Conservation (phyloP, 2,888 invertebrate species). For the Drosophila tripunctata region DNA sequence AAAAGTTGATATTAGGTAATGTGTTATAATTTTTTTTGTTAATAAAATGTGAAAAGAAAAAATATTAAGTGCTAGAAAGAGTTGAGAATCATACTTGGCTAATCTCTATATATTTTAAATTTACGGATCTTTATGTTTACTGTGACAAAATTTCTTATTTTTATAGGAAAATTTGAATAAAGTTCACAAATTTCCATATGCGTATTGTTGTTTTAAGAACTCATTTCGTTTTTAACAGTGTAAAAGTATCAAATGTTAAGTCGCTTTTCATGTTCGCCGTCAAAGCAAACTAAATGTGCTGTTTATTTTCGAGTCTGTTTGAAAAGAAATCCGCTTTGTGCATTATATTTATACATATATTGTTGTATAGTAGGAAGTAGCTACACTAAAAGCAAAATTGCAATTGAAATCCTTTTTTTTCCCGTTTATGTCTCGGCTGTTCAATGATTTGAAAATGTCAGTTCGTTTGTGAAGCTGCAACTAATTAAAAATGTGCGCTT, state of each 20-base stretch:
- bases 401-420: neutral
- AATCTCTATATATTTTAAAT: no score
- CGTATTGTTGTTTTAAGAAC: no score
- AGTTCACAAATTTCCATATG: no score
- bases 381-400: neutral
- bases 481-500: neutral
- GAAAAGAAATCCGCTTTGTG: neutral
- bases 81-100: no score
- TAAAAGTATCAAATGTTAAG: slow-evolving; percentile 4
- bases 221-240: no score
- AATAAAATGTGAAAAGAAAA: no score
- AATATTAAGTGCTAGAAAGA: no score
- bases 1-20: no score
- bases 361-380: neutral
- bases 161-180: no score
- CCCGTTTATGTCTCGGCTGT: neutral
- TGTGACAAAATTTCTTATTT: no score
- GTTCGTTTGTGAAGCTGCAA: neutral
- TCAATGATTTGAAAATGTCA: neutral
- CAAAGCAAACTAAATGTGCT: neutral
- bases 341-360: slow-evolving; percentile 3
- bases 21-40: no score
- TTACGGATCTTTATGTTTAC: no score
- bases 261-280: slow-evolving; percentile 1
- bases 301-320: neutral